phyloP scores from a whole-genome alignment of 2,113 vertebrate species.

The Psilopogon haemacephalus region DNA sequence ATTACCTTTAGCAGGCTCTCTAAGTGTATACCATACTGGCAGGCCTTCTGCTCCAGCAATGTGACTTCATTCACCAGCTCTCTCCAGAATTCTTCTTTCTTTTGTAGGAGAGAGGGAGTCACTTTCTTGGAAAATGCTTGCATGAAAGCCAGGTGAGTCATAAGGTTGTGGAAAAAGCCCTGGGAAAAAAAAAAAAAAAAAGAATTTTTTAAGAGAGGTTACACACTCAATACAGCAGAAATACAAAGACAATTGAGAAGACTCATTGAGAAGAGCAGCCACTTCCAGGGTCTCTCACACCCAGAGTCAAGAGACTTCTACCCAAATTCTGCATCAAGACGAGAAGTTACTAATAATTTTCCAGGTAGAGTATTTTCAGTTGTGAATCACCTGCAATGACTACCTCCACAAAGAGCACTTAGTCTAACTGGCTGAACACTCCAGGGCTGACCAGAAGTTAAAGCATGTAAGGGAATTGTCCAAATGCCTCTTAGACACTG shows the following conservation, averaged over 20 bases:
- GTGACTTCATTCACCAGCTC: slow-evolving; percentile 70
- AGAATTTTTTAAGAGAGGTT: background rate
- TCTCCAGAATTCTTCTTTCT: slow-evolving; percentile 65
- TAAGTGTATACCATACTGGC: slow-evolving; percentile 69
- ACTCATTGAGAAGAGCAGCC: background rate
- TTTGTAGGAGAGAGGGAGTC: slow-evolving; percentile 61
- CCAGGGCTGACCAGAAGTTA: background rate
- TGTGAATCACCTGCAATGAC: background rate
- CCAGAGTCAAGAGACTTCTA: background rate
- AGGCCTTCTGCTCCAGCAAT: slow-evolving; percentile 71
- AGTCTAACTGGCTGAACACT: background rate
- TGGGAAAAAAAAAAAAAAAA: slow-evolving; percentile 36
- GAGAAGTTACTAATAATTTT: background rate
- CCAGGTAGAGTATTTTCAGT: background rate
- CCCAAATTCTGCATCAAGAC: background rate
- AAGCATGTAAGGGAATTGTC: background rate
- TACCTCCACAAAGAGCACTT: background rate
- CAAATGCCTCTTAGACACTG: background rate
- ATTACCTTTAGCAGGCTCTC: slow-evolving; percentile 82
- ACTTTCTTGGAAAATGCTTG: slow-evolving; percentile 69
- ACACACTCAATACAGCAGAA: background rate
- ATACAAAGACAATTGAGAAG: background rate
- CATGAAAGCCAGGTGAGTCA: slow-evolving; percentile 66
- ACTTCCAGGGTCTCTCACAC: background rate
- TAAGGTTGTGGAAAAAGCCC: slow-evolving; percentile 83